Base-by-base conservation (phyloP, 1,140 invertebrate species). In the Babylonia areolata region DNA sequence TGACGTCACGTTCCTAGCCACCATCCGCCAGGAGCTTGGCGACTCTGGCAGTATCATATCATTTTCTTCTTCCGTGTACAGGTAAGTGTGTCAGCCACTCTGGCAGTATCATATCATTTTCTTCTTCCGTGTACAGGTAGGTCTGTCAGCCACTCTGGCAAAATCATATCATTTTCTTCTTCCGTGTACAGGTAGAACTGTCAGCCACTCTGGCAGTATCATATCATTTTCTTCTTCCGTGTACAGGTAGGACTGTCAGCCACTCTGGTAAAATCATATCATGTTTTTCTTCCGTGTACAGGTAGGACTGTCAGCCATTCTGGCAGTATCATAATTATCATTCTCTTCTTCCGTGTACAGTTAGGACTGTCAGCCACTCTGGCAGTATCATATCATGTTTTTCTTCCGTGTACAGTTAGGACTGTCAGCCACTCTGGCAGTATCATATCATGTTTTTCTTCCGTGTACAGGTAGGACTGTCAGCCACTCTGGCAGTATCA, bases 1-100 rank as follows among this genome's bases (percentile, higher is more conserved):
- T 81, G 91, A 93, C n/a, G 73, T 93, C 73, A 93, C 90, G 71
- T 91, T 93, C 86, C 86, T 93, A 87, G 89, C 89, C 51, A 90
- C 90, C 11, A 85, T 93, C 77, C 88, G 88, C 82, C 92, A 93
- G 87, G 90, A 92, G 37, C 51, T 87, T 11, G 92, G 90, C 54
- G 86, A 92, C 87, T 90, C 91, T 71, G 92, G 92, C 23, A 92
- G 90, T 73, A 89, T 93, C 31, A 77, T 93, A 69, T 87, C 92
- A 71, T 90, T 93, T 79, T 89, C 91, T 37, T 88, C 90, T 64
- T 89, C 88, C 31, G 85, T 88, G 54, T 81, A 85, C 81, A 90
- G 92, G 92, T 92, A 79, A 88, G 88, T 51, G 46, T 51, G 46
- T 51, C 46, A 51, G 90, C 64, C 84, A 92, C 87, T 90, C 91